These are phyloP conservation scores for Orientallactaga sibirica DNA, from an alignment of 2,797 vertebrate species.

Conservation along the genomic window DNA sequence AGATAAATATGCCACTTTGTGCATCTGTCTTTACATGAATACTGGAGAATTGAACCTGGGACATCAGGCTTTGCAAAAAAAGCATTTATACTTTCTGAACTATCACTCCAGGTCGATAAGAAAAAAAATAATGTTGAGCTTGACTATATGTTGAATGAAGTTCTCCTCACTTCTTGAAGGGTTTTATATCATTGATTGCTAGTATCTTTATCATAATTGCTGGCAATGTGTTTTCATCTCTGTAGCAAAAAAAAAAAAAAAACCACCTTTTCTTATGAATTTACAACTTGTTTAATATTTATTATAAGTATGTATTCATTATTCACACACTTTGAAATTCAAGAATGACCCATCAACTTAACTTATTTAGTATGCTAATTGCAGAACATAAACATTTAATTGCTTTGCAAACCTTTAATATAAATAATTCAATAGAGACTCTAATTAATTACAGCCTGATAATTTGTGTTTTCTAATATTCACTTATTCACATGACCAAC, in stretches of 20 bases:
- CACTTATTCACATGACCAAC: neutral
- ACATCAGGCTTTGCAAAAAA: too few species aligned
- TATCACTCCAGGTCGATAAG: too few species aligned
- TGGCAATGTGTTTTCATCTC: neutral
- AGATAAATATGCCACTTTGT: too few species aligned
- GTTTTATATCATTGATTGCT: neutral
- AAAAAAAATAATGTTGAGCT: neutral
- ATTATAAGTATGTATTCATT: neutral
- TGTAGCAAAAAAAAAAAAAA: neutral
- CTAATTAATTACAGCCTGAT: neutral
- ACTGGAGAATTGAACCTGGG: too few species aligned
- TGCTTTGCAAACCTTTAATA: constrained; percentile 24
- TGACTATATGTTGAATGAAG: neutral
- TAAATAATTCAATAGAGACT: neutral
- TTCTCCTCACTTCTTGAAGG: neutral
- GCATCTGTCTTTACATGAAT: too few species aligned
- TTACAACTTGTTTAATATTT: neutral
- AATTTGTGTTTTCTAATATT: constrained; percentile 59
- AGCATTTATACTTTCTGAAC: too few species aligned
- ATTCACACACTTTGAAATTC: neutral
- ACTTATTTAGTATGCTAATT: constrained; percentile 48
- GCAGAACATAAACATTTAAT: constrained; percentile 51
- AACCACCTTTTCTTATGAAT: neutral
- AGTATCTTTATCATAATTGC: neutral
- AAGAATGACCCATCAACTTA: neutral